Evolutionary conservation across 2,113 vertebrate genomes (phyloP).

Genomic region (Cacatua alba): DNA sequence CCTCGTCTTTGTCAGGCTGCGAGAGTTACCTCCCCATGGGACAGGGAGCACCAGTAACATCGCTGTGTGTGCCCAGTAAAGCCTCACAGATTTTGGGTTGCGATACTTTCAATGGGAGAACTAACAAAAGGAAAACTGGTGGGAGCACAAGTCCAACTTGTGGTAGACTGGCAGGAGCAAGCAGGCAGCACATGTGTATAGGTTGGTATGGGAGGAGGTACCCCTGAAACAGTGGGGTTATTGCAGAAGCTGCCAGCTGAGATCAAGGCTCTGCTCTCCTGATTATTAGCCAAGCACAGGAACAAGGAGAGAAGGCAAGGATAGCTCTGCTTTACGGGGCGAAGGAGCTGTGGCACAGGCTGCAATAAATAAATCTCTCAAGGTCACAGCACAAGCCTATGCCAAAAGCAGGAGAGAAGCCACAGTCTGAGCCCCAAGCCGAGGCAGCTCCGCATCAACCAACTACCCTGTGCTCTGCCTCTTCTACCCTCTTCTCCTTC

Average conservation of each 20-base stretch:
- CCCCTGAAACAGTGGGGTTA: neutral
- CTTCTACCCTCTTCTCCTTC: neutral
- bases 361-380: neutral
- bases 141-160: neutral
- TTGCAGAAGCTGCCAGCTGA: neutral
- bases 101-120: neutral
- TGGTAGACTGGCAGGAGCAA: neutral
- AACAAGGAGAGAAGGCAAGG: neutral
- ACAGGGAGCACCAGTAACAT: neutral
- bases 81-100: neutral
- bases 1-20: neutral
- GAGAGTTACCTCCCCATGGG: neutral
- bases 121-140: neutral
- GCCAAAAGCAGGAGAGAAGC: neutral
- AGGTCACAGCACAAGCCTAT: neutral
- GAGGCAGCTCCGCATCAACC: neutral
- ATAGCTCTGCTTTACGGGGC: neutral
- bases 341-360: neutral
- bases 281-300: neutral
- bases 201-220: neutral
- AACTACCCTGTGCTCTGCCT: neutral
- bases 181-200: rapidly evolving
- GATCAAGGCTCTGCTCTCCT: neutral
- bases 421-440: neutral
- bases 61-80: neutral